Conservation (phyloP, 2,113 vertebrate species). For the Neotoma lepida region DNA sequence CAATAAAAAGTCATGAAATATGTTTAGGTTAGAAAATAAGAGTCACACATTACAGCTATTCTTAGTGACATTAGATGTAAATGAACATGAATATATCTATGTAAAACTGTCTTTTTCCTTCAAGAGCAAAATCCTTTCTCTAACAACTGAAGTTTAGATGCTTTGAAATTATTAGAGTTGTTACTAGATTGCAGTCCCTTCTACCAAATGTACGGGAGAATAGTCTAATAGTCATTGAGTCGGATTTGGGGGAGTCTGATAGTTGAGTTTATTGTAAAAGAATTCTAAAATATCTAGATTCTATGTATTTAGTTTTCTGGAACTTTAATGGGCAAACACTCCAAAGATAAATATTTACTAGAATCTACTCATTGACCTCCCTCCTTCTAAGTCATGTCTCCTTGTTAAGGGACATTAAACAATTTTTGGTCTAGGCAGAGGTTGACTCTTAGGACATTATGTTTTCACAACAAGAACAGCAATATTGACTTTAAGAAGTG, state of each 20-base stretch:
- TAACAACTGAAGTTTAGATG: neutral
- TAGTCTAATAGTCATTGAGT: neutral
- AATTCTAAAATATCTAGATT: neutral
- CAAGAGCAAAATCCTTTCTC: constrained; percentile 20
- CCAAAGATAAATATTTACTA: neutral
- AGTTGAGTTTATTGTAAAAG: neutral
- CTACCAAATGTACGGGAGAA: neutral
- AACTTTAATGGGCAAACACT: neutral
- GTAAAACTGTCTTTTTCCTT: neutral
- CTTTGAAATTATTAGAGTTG: neutral
- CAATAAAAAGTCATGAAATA: neutral
- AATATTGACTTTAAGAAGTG: neutral
- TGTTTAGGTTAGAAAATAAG: neutral
- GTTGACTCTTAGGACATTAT: neutral
- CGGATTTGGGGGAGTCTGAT: neutral
- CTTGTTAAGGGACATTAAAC: neutral
- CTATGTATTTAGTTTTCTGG: neutral
- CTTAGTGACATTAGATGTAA: neutral
- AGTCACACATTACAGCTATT: neutral
- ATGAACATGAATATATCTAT: neutral
- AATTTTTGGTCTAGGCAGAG: neutral
- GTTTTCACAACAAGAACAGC: neutral
- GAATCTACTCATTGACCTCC: neutral
- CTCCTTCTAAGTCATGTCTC: neutral
- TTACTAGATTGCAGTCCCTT: neutral